A percentile compares a stretch with the other conserved stretches of the same genome.
These are phyloP conservation scores for Calliscelio sp. DNA, from an alignment of 2,888 invertebrate species.

Conservation along the genomic window DNA sequence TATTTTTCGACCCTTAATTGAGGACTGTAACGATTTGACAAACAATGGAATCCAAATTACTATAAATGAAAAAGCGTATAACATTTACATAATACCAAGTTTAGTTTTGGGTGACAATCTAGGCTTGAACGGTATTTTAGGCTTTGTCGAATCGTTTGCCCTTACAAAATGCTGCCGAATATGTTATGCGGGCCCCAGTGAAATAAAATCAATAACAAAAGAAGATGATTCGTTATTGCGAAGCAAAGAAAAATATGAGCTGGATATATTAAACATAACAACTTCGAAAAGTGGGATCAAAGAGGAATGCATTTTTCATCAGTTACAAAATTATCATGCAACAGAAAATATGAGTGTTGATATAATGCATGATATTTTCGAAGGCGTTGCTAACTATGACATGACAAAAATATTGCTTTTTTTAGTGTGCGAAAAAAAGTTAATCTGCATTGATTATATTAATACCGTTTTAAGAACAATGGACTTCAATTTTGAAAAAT, in stretches of 20 bases:
- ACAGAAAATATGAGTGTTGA: constrained; percentile 37
- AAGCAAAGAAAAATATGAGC: constrained; percentile 41
- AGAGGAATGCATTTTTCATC: constrained; percentile 55
- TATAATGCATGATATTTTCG: constrained; percentile 43
- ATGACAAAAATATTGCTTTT: constrained; percentile 41
- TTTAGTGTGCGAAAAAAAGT: background rate
- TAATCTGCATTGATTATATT: constrained; percentile 35
- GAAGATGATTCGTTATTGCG: constrained; percentile 50
- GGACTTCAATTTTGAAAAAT: constrained; percentile 17
- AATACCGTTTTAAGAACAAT: constrained; percentile 7
- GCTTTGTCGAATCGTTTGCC: constrained; percentile 49
- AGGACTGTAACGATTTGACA: background rate
- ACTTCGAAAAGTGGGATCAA: constrained; percentile 29
- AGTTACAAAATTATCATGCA: constrained; percentile 47
- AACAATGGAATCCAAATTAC: background rate
- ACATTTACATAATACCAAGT: too few species aligned
- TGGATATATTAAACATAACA: background rate
- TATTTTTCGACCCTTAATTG: constrained; percentile 15
- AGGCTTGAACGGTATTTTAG: constrained; percentile 50
- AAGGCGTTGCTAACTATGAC: constrained; percentile 41
- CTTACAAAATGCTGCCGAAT: constrained; percentile 40
- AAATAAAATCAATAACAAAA: constrained; percentile 17
- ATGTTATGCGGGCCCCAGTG: constrained; percentile 33
- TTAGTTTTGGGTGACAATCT: constrained; percentile 58
- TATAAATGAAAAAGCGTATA: too few species aligned